These are phyloP conservation scores for Benthosema pterotum DNA, from an alignment of 2,797 vertebrate genomes.

Conservation along the genomic window DNA sequence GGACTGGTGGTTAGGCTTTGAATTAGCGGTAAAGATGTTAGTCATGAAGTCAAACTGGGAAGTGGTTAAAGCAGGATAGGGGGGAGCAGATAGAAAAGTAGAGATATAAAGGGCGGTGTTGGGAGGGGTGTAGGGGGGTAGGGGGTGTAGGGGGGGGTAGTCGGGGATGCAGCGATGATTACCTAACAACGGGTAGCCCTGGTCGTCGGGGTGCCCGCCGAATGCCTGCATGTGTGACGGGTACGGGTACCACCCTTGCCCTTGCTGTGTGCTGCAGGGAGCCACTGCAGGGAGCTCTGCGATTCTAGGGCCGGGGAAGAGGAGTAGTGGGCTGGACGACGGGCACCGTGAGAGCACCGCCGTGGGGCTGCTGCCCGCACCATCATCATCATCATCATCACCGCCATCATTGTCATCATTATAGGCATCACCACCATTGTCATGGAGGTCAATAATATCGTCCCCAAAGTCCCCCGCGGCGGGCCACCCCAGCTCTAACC, in stretches of 20 bases:
- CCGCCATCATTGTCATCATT: constrained; percentile 61
- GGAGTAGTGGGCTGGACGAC: constrained; percentile 76
- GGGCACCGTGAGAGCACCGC: constrained; percentile 72
- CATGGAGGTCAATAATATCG: constrained; percentile 65
- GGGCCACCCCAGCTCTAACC: constrained; percentile 65
- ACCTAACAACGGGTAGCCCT: constrained; percentile 84
- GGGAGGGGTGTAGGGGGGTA: constrained; percentile 44
- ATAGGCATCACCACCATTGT: constrained; percentile 46
- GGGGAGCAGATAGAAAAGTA: constrained; percentile 77
- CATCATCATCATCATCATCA: constrained; percentile 49
- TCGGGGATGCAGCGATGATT: constrained; percentile 84
- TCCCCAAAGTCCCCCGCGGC: constrained; percentile 58
- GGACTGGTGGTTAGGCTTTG: constrained; percentile 77
- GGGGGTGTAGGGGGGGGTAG: no score
- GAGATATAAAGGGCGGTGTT: constrained; percentile 68
- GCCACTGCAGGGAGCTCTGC: constrained; percentile 75
- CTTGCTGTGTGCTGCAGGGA: constrained; percentile 79
- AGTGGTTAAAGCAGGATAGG: constrained; percentile 79
- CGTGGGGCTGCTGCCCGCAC: constrained; percentile 72
- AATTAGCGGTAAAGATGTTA: constrained; percentile 72
- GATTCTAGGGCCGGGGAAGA: constrained; percentile 82
- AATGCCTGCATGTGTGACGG: constrained; percentile 79
- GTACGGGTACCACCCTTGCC: constrained; percentile 72
- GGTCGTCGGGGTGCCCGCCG: constrained; percentile 81
- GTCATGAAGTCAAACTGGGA: constrained; percentile 82